Conservation (phyloP, 2,113 vertebrate genomes). For the Spermophilus dauricus region DNA sequence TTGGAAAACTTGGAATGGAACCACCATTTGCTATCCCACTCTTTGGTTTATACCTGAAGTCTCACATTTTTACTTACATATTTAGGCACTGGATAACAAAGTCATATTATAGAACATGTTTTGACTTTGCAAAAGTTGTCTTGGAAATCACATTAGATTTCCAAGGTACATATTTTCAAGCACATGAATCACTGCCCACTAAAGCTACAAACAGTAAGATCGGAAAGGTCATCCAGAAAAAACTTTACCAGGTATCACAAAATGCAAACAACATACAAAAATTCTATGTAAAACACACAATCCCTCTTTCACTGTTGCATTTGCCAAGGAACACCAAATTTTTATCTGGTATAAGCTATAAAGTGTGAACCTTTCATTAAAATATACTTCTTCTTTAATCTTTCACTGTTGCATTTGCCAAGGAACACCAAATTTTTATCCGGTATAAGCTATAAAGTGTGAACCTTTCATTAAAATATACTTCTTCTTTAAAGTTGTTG, state of each 20-base stretch:
- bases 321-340: background rate
- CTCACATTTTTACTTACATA: conserved; percentile 69
- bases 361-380: background rate
- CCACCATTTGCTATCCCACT: no score
- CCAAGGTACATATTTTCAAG: conserved; percentile 70
- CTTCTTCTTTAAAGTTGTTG: background rate
- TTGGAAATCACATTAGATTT: conserved; percentile 54
- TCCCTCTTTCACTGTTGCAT: background rate
- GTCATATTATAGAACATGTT: conserved; percentile 58
- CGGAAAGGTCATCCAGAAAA: conserved; percentile 50
- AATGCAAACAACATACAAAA: background rate
- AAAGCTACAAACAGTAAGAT: conserved; percentile 56
- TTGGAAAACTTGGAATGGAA: no score
- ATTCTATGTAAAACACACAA: background rate
- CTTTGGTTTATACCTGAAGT: background rate
- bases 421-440: background rate
- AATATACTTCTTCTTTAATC: background rate
- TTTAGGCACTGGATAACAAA: conserved; percentile 52
- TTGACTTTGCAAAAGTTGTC: conserved; percentile 73
- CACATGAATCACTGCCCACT: conserved; percentile 66
- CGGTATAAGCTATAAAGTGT: background rate
- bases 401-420: background rate
- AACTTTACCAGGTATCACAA: background rate
- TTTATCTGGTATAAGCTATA: background rate
- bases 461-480: background rate